Evolutionary conservation across 2,797 vertebrate genomes (phyloP).

Genomic region (Eulemur coronatus): DNA sequence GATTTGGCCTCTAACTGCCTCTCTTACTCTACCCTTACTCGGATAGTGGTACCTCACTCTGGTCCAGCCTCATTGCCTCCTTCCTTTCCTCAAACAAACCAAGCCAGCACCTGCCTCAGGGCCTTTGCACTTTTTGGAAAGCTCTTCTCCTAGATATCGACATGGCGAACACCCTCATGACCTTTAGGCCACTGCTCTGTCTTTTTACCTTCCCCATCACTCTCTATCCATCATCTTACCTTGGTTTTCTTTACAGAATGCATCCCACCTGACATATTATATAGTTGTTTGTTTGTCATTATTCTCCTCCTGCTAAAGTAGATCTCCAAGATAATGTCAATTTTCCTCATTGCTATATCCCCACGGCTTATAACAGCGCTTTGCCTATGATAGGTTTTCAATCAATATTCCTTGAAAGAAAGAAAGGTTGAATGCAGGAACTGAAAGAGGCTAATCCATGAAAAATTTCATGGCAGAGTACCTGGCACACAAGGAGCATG

Average conservation of each 20-base stretch:
- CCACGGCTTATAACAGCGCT: background rate
- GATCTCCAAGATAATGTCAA: background rate
- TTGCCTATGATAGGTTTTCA: background rate
- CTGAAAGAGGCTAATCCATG: background rate
- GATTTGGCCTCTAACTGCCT: background rate
- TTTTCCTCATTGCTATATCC: background rate
- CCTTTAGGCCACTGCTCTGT: background rate
- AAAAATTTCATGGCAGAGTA: background rate
- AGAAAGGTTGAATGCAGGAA: background rate
- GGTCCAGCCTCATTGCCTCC: background rate
- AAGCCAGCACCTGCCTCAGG: background rate
- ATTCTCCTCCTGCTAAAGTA: conserved; percentile 8
- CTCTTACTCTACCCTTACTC: background rate
- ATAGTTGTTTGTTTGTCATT: background rate
- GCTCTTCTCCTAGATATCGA: background rate
- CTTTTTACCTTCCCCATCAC: background rate
- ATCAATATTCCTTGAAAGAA: conserved; percentile 13
- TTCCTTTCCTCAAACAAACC: background rate
- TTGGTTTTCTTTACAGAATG: background rate
- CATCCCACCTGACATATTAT: background rate
- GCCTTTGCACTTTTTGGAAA: background rate
- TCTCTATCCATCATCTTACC: background rate
- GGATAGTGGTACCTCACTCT: background rate
- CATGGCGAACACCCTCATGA: background rate
- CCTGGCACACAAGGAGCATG: background rate